phyloP scores from a whole-genome alignment of 2,888 invertebrate genomes.

The Meteorus cinctellus region DNA sequence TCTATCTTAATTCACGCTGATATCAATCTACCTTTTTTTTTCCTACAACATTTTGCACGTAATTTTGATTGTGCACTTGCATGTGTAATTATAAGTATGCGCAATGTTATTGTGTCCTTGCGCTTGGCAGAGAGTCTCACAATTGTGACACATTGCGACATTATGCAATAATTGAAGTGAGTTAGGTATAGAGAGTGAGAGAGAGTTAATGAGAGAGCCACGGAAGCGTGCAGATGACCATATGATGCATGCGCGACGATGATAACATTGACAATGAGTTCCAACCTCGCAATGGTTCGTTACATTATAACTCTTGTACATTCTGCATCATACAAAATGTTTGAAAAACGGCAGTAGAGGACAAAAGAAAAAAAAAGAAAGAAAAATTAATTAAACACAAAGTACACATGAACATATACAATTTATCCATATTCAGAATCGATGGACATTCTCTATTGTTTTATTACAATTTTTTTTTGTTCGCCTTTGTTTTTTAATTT shows the following conservation, averaged over 20 bases:
- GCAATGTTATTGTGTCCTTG: slow-evolving; percentile 30
- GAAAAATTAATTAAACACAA: neutral
- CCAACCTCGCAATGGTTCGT: slow-evolving; percentile 15
- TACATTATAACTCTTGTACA: neutral
- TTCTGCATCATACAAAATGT: neutral
- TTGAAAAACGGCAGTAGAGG: neutral
- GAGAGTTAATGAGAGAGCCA: neutral
- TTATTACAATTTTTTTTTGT: neutral
- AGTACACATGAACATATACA: neutral
- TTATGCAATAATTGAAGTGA: slow-evolving; percentile 37
- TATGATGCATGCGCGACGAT: slow-evolving; percentile 24
- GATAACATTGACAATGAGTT: slow-evolving; percentile 38
- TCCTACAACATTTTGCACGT: neutral
- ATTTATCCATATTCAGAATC: neutral
- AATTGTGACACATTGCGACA: slow-evolving; percentile 32
- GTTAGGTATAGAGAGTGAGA: neutral
- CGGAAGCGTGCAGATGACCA: slow-evolving; percentile 27
- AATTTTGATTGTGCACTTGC: slow-evolving; percentile 1
- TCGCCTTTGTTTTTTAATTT: neutral
- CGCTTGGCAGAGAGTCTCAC: slow-evolving; percentile 27
- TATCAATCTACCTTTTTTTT: slow-evolving; percentile 1
- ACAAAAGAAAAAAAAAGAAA: slow-evolving; percentile 16
- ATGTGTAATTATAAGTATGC: slow-evolving; percentile 23
- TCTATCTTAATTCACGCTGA: too few species aligned
- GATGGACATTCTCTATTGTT: slow-evolving; percentile 11